Conservation (phyloP, 2,888 invertebrate genomes). For the Catotricha subobsoleta region DNA sequence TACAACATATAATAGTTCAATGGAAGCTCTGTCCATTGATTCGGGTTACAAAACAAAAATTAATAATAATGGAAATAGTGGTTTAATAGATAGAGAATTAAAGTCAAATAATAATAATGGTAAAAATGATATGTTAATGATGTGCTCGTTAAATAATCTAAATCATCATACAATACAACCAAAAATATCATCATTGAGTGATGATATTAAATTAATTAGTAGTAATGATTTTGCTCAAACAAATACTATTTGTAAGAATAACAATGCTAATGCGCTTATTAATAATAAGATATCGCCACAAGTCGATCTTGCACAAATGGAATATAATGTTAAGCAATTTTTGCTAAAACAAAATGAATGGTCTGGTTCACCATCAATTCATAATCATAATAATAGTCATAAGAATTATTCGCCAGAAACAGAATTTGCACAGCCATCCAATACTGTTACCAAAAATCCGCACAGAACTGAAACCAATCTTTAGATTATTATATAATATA, state of each 20-base stretch:
- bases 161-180: too few species aligned
- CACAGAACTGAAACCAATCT: too few species aligned
- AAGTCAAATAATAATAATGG: constrained; percentile 23
- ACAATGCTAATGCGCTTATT: not conserved
- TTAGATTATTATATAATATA: too few species aligned
- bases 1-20: constrained; percentile 14
- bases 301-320: constrained; percentile 52
- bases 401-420: too few species aligned
- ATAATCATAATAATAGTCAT: too few species aligned
- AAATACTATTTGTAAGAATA: not conserved
- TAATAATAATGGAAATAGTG: constrained; percentile 16
- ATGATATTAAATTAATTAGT: constrained; percentile 8
- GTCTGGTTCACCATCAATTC: too few species aligned
- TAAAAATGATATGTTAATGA: too few species aligned
- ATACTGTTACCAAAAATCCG: too few species aligned
- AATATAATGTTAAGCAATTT: constrained; percentile 59
- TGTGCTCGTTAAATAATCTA: too few species aligned
- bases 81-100: constrained; percentile 15
- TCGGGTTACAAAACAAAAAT: constrained; percentile 26
- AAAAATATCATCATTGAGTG: constrained; percentile 3
- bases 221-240: constrained; percentile 6
- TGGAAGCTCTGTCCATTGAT: constrained; percentile 25
- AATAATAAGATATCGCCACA: too few species aligned
- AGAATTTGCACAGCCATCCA: too few species aligned
- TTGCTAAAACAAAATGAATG: constrained; percentile 38